Evolutionary conservation across 2,797 vertebrate genomes (phyloP).

Genomic region (Sebastes iracundus): DNA sequence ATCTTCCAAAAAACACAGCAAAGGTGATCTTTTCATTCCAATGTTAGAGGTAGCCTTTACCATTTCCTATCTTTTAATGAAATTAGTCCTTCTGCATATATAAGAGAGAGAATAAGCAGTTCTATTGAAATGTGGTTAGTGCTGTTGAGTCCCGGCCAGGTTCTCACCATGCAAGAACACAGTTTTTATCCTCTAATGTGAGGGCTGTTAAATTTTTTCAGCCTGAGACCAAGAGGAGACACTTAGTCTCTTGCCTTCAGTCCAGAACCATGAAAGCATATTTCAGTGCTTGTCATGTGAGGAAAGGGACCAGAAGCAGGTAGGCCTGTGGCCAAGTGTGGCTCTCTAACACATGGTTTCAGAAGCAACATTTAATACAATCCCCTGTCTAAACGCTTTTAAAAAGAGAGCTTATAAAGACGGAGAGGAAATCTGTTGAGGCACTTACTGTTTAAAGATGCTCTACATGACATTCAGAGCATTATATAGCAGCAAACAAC

Average conservation of each 20-base stretch:
- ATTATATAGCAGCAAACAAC: no score
- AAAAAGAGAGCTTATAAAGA: conserved; percentile 9
- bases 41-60: not conserved
- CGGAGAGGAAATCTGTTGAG: conserved; percentile 3
- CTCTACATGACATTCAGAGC: no score
- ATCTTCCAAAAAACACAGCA: not conserved
- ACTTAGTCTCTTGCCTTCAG: conserved; percentile 46
- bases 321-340: conserved; percentile 29
- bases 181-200: conserved; percentile 58
- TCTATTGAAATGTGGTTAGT: conserved; percentile 41
- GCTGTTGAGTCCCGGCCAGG: conserved; percentile 34
- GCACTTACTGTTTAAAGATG: not conserved
- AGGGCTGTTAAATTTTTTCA: conserved; percentile 39
- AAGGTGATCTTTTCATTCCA: not conserved
- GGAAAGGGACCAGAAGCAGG: conserved; percentile 34
- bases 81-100: conserved; percentile 2
- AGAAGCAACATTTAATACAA: conserved; percentile 28
- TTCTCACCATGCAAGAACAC: conserved; percentile 33
- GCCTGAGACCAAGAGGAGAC: conserved; percentile 51
- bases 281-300: conserved; percentile 47
- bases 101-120: conserved; percentile 19
- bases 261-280: conserved; percentile 55
- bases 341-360: conserved; percentile 5
- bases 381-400: not conserved
- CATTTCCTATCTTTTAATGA: conserved; percentile 11